phyloP scores from a whole-genome alignment of 2,888 invertebrate species.

The Ophion slaviceki region DNA sequence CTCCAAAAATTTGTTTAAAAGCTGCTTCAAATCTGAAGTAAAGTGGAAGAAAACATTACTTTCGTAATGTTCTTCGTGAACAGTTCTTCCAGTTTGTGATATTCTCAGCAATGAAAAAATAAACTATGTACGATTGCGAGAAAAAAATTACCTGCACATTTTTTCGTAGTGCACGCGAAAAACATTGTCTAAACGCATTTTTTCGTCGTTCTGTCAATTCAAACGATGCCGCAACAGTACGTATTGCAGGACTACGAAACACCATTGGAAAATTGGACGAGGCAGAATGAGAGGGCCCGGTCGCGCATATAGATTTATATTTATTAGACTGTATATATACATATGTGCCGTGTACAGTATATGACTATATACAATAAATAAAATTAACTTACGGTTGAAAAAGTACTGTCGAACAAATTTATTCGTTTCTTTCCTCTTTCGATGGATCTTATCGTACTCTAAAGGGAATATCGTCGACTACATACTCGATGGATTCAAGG shows the following conservation, averaged over 20 bases:
- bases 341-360: conserved; percentile 70
- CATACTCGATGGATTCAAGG: not conserved
- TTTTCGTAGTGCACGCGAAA: conserved; percentile 24
- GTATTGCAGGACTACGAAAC: conserved; percentile 10
- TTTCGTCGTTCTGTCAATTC: conserved; percentile 23
- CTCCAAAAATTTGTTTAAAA: not conserved
- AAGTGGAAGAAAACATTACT: not conserved
- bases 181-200: conserved; percentile 7
- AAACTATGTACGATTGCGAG: conserved; percentile 18
- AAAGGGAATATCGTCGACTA: conserved; percentile 2
- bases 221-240: conserved; percentile 1
- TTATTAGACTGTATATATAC: conserved; percentile 71
- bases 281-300: conserved; percentile 45
- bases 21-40: not conserved
- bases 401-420: conserved; percentile 27
- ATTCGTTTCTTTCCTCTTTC: conserved; percentile 22
- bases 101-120: conserved; percentile 47
- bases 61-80: not conserved
- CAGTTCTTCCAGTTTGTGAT: conserved; percentile 49
- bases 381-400: conserved; percentile 74
- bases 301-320: conserved; percentile 64
- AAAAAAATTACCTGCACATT: conserved; percentile 21
- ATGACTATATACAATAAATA: conserved; percentile 73
- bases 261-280: conserved; percentile 25
- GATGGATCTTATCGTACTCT: conserved; percentile 2